These are phyloP conservation scores for Chaitophorus viminalis DNA, from an alignment of 2,888 invertebrate genomes.

Conservation along the genomic window DNA sequence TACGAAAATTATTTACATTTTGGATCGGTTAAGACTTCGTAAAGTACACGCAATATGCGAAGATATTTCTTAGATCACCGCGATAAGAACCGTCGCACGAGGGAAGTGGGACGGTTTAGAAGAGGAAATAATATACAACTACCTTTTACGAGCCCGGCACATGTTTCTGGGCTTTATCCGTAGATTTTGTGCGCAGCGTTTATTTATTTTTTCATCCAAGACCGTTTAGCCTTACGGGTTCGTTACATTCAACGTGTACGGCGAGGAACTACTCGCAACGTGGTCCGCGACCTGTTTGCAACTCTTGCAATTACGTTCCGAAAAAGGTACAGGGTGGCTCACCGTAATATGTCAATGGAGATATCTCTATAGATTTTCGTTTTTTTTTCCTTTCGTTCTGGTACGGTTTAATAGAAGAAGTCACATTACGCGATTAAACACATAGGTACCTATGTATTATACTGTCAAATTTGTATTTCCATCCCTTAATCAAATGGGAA, in stretches of 20 bases:
- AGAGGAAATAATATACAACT: background rate
- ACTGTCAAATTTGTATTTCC: too few species aligned
- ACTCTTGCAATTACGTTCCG: background rate
- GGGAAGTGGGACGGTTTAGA: background rate
- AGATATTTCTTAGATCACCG: background rate
- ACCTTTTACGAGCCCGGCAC: background rate
- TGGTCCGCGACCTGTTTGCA: background rate
- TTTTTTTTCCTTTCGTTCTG: too few species aligned
- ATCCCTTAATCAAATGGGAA: too few species aligned
- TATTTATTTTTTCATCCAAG: background rate
- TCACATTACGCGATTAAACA: too few species aligned
- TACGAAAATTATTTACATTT: background rate
- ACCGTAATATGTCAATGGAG: too few species aligned
- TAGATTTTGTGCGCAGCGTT: background rate
- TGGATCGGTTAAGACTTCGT: background rate
- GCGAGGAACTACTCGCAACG: background rate
- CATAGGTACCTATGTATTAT: too few species aligned
- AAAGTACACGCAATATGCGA: too few species aligned
- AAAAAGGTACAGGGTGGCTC: background rate
- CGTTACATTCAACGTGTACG: background rate
- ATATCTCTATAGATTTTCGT: too few species aligned
- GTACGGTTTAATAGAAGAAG: too few species aligned
- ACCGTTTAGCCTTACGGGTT: background rate
- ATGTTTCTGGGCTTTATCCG: background rate
- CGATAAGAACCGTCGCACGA: background rate